Evolutionary conservation across 2,797 vertebrate species (phyloP), one percentile per base, ranked within the genome.

Genomic region (Phalloptychus januarius): DNA sequence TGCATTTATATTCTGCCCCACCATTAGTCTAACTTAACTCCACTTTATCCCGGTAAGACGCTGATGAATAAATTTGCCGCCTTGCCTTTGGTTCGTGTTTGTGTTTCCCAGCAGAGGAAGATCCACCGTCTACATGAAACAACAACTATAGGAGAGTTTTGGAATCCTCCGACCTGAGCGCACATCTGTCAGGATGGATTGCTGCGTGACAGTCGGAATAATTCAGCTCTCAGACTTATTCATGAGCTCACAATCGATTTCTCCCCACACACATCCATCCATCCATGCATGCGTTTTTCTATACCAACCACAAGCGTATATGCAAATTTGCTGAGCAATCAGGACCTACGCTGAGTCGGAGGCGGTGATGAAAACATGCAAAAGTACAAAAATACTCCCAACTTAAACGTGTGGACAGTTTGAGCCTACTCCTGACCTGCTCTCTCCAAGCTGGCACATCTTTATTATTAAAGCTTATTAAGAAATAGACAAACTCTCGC

Each of bases 1-100:
- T 70, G 48, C 75, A 87, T 90, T 88, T 88, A 69, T 85, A 85
- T 86, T 88, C 87, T 79, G 79, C 80, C 83, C 86, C 85, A 83
- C 88, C 90, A 88, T 91, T 89, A 92, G 83, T 89, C 86, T 82
- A 83, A 84, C 87, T 91, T 83, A 86, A 71, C 85, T 87, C 77
- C 90, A 84, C 75, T 91, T 91, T 90, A 87, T 90, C 86, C 85
- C 54, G 73, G 52, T 89, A 89, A 88, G 85, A 84, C 83, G 70
- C 78, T 82, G 80, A 90, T 89, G 89, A 94, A 92, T 90, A 85
- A 72, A 84, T 87, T 79, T 81, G 74, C 67, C 74, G 80, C 77
- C 72, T 82, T 86, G 54, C 77, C 65, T 56, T 75, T 38, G 31
- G 50, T 87, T 84, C 69, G 28, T 78, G 52, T 87, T 84, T 72